Evolutionary conservation across 2,888 invertebrate species (phyloP), one percentile per base, ranked within the genome.

Genomic region (Lasioglossum calceatum): DNA sequence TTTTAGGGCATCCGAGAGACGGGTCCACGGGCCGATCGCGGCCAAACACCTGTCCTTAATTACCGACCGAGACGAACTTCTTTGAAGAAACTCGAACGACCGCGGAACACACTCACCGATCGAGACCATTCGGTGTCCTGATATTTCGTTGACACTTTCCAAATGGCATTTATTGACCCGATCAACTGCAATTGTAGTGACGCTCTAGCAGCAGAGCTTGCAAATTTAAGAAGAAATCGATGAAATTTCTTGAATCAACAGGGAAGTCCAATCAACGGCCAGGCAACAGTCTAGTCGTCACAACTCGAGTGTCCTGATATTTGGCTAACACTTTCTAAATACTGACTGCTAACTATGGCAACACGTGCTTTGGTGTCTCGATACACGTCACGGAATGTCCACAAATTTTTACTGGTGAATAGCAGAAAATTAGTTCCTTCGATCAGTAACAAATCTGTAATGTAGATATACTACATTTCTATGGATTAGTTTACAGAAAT

Each of bases 71-170:
- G 36, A 70, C 67, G 36, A 36, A 36, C 23, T 23, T 39, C 64
- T 16, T 5, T 5, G 32, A 32, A 64, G 64, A 64, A 32, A 32
- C 64, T 64, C 32, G 32, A 32, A 27, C 64, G 32, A 64, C n/a
- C 64, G 16, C 64, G 64, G 32, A 14, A 16, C 4, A 64, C 32
- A 14, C 14, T 64, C 64, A 3, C 54, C 54, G 64, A 27, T 32
- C 27, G 64, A 32, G 32, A 16, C 16, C 7, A 16, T 32, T 27
- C 61, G 5, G 32, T 32, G 32, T 27, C 32, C 32, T 2, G 64
- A 64, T 64, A 32, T 64, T 64, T 32, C 32, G 16, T 64, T 64
- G 64, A 64, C 64, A 64, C 64, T 64, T 64, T 64, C 32, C 32
- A 64, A 64, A 64, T 32, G 64, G 16, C 16, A 32, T 14, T 64